phyloP scores from a whole-genome alignment of 2,888 invertebrate genomes.

The Lomographa bimaculata region DNA sequence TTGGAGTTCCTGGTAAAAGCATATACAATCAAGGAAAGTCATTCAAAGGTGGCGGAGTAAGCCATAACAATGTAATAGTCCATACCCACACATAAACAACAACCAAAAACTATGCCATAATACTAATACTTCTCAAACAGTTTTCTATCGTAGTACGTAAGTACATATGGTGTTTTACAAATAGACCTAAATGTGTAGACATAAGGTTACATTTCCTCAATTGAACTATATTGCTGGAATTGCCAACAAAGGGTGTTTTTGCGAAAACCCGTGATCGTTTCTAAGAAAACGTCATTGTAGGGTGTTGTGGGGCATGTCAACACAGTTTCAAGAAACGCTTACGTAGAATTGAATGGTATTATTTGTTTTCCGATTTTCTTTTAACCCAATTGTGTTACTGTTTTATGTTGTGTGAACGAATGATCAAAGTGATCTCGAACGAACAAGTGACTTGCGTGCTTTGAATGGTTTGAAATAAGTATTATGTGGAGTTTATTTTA shows the following conservation, averaged over 20 bases:
- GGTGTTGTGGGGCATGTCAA: conserved; percentile 45
- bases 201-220: conserved; percentile 11
- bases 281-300: conserved; percentile 45
- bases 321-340: conserved; percentile 43
- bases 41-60: neutral
- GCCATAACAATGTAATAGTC: too few relatives aligned
- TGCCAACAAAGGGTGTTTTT: conserved; percentile 27
- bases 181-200: conserved; percentile 11
- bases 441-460: neutral
- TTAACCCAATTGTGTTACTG: conserved; percentile 12
- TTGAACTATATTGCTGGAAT: neutral
- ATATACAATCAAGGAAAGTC: too few relatives aligned
- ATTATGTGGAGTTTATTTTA: too few relatives aligned
- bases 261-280: conserved; percentile 37
- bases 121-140: neutral
- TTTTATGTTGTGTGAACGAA: conserved; percentile 6
- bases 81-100: neutral
- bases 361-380: conserved; percentile 23
- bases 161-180: neutral
- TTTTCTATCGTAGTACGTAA: too few relatives aligned
- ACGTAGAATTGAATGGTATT: conserved; percentile 32
- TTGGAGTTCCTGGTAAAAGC: too few relatives aligned
- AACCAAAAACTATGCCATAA: neutral
- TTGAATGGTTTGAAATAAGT: too few relatives aligned
- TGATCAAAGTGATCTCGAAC: conserved; percentile 5